These are phyloP conservation scores for Philhelius pedissequus DNA, from an alignment of 2,888 invertebrate genomes.

Conservation along the genomic window DNA sequence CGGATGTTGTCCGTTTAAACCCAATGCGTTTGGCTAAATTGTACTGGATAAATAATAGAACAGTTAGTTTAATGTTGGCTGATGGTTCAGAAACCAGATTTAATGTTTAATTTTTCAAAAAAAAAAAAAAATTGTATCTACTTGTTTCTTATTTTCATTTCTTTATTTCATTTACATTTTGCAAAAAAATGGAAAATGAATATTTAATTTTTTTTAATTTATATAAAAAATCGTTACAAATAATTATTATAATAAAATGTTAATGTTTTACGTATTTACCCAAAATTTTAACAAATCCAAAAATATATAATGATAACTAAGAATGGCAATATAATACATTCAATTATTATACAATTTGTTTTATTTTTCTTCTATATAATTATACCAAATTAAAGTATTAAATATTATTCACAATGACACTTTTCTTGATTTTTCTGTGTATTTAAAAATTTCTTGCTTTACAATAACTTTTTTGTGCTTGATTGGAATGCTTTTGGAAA, in stretches of 20 bases:
- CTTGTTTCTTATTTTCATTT: neutral
- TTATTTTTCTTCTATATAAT: slow-evolving; percentile 71
- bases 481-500: too few relatives aligned
- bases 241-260: slow-evolving; percentile 42
- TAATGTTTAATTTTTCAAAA: slow-evolving; percentile 82
- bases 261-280: slow-evolving; percentile 68
- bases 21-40: slow-evolving; percentile 94
- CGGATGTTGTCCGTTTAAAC: slow-evolving; percentile 91
- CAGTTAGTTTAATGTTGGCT: slow-evolving; percentile 95
- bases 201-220: slow-evolving; percentile 23
- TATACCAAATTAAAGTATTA: slow-evolving; percentile 58
- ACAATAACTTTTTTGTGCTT: too few relatives aligned
- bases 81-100: slow-evolving; percentile 96
- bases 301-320: neutral
- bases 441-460: too few relatives aligned
- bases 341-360: slow-evolving; percentile 70
- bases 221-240: slow-evolving; percentile 54
- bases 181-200: neutral
- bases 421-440: neutral
- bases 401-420: neutral
- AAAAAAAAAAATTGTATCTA: neutral
- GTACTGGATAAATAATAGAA: slow-evolving; percentile 96
- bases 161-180: slow-evolving; percentile 31
- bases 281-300: slow-evolving; percentile 40
- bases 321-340: slow-evolving; percentile 33